phyloP scores from a whole-genome alignment of 2,888 invertebrate genomes.

The Thereva nobilitata region DNA sequence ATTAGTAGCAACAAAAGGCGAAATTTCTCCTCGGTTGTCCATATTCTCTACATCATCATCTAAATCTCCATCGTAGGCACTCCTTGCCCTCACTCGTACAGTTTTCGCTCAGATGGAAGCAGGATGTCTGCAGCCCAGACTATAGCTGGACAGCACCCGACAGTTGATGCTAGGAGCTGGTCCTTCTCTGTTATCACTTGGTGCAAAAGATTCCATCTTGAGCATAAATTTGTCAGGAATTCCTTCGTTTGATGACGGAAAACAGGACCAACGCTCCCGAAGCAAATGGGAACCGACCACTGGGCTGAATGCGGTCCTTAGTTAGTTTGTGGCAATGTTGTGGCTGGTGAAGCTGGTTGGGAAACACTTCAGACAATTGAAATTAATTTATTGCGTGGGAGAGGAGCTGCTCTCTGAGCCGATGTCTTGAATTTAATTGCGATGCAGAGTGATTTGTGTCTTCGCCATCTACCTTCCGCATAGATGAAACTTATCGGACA shows the following conservation, averaged over 20 bases:
- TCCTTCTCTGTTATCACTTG: conserved; percentile 22
- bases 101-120: neutral
- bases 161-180: conserved; percentile 25
- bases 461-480: conserved; percentile 24
- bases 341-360: conserved; percentile 28
- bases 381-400: conserved; percentile 34
- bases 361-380: conserved; percentile 31
- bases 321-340: conserved; percentile 13
- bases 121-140: conserved; percentile 13
- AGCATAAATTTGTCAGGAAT: conserved; percentile 32
- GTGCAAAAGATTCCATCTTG: conserved; percentile 12
- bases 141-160: neutral
- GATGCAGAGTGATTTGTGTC: conserved; percentile 29
- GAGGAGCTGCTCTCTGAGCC: conserved; percentile 12
- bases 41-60: conserved; percentile 12
- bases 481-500: conserved; percentile 30
- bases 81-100: neutral
- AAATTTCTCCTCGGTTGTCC: conserved; percentile 18
- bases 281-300: neutral
- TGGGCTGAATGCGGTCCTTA: neutral
- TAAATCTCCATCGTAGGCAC: conserved; percentile 1
- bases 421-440: conserved; percentile 32
- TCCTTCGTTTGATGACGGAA: conserved; percentile 26
- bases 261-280: conserved; percentile 15
- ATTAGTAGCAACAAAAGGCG: conserved; percentile 22